phyloP scores from a whole-genome alignment of 2,888 invertebrate genomes.

The Conistra vaccinii region DNA sequence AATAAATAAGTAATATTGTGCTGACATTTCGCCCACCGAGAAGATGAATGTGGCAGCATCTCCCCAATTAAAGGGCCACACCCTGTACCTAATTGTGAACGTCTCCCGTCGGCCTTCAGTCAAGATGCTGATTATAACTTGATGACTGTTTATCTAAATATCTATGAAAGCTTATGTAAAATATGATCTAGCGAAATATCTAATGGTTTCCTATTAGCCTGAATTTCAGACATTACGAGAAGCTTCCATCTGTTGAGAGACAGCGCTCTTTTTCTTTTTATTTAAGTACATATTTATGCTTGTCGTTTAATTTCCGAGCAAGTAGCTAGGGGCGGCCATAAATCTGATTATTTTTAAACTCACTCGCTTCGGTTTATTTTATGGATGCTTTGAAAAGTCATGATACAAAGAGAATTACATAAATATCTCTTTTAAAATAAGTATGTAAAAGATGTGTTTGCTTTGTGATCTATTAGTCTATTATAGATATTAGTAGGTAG shows the following conservation, averaged over 20 bases:
- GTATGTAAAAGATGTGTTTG: constrained; percentile 20
- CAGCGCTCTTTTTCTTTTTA: constrained; percentile 46
- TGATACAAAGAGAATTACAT: constrained; percentile 57
- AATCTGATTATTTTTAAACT: constrained; percentile 80
- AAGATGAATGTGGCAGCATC: constrained; percentile 30
- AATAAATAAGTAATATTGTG: constrained; percentile 48
- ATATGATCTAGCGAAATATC: constrained; percentile 23
- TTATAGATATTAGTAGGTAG: constrained; percentile 31
- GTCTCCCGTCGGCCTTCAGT: constrained; percentile 15
- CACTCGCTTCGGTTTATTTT: constrained; percentile 70
- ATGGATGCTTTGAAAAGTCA: constrained; percentile 70
- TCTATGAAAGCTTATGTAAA: constrained; percentile 9
- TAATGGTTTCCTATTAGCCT: constrained; percentile 27
- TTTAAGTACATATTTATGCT: constrained; percentile 64
- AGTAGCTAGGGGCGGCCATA: constrained; percentile 71
- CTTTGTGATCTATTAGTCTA: constrained; percentile 38
- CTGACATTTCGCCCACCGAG: constrained; percentile 31
- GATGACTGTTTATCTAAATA: constrained; percentile 15
- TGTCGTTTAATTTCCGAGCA: constrained; percentile 68
- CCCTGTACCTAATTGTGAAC: constrained; percentile 16
- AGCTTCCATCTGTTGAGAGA: constrained; percentile 43
- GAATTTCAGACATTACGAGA: constrained; percentile 32
- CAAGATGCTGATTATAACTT: constrained; percentile 26
- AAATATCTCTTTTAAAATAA: constrained; percentile 25
- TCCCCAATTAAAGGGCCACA: constrained; percentile 19